Percentiles rank a stretch among this genome's conserved stretches.
These are phyloP conservation scores for Microtus montanus DNA, from an alignment of 2,113 vertebrate species.

Conservation along the genomic window DNA sequence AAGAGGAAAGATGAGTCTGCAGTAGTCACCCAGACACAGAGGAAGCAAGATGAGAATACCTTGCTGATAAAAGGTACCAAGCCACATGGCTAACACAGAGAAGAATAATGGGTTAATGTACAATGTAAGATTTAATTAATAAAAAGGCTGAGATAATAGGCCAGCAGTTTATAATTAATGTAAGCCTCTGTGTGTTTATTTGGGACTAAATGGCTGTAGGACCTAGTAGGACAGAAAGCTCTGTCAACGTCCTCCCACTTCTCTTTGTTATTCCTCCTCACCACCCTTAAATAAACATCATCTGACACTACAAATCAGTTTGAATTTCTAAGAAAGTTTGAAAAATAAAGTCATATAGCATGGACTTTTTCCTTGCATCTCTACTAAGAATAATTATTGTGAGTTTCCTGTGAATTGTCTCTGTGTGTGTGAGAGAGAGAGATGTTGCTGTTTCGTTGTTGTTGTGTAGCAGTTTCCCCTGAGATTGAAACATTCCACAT, in stretches of 20 bases:
- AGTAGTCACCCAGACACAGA: no score
- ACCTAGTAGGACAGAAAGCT: no score
- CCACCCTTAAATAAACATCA: background rate
- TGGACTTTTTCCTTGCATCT: background rate
- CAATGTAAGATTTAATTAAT: no score
- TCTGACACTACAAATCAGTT: background rate
- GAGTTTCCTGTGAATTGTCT: background rate
- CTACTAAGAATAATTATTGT: background rate
- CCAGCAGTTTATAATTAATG: no score
- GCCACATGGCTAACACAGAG: no score
- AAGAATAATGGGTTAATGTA: no score
- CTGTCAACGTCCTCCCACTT: background rate
- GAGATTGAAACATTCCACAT: background rate
- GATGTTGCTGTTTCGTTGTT: background rate
- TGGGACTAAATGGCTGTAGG: no score
- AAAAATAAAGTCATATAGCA: background rate
- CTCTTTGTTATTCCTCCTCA: background rate
- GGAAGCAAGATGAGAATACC: no score
- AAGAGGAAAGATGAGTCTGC: no score
- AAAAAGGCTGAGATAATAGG: no score
- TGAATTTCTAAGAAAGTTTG: constrained; percentile 9
- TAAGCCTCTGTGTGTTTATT: no score
- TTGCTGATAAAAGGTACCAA: no score
- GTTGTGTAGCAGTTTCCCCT: background rate
- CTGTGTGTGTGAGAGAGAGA: background rate